These are phyloP conservation scores for Clavelina lepadiformis DNA, from an alignment of 23 tunicate species.

Conservation along the genomic window DNA sequence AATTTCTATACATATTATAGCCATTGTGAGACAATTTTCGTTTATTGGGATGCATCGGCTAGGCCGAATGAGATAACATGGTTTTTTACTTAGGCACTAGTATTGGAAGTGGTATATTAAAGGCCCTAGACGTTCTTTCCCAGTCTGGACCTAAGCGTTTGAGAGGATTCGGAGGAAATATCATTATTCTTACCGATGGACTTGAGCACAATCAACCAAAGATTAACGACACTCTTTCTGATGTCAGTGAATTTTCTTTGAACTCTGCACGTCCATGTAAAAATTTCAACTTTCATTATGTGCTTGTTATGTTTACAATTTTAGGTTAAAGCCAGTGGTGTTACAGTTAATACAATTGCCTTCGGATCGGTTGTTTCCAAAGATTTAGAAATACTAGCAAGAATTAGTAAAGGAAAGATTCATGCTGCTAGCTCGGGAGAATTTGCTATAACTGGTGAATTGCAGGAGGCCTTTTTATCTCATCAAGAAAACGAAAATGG, in stretches of 20 bases:
- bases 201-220: conserved; percentile 70
- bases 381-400: conserved; percentile 53
- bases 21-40: too few relatives aligned
- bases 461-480: conserved; percentile 70
- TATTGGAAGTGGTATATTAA: conserved; percentile 66
- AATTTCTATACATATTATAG: too few relatives aligned
- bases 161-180: conserved; percentile 62
- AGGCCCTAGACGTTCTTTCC: conserved; percentile 42
- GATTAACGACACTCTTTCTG: conserved; percentile 47
- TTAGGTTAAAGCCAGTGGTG: conserved; percentile 16
- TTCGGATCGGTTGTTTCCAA: conserved; percentile 57
- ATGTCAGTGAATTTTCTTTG: background rate
- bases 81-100: conserved; percentile 83
- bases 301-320: too few relatives aligned
- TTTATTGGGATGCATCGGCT: too few relatives aligned
- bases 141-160: conserved; percentile 38
- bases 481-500: conserved; percentile 37
- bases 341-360: conserved; percentile 71
- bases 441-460: conserved; percentile 50
- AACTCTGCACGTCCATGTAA: background rate
- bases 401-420: conserved; percentile 31
- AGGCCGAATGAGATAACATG: too few relatives aligned
- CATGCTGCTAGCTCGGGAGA: conserved; percentile 80
- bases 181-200: conserved; percentile 85
- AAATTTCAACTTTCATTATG: background rate